phyloP scores from a whole-genome alignment of 1,140 invertebrate species.

The Tachypleus tridentatus region DNA sequence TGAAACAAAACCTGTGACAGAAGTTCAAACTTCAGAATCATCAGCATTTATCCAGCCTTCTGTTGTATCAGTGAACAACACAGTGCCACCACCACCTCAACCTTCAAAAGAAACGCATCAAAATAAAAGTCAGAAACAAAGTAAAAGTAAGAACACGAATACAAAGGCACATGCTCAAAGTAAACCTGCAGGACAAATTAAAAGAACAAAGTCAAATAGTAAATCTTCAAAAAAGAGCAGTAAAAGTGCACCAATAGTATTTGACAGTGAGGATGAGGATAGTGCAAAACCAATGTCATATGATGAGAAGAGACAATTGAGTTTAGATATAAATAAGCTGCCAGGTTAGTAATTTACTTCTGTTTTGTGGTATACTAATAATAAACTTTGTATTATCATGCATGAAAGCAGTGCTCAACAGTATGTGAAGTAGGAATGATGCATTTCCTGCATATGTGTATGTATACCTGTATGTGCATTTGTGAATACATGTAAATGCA shows the following conservation, averaged over 20 bases:
- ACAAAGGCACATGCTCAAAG: slow-evolving; percentile 9
- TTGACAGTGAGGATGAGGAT: slow-evolving; percentile 91
- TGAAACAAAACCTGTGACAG: slow-evolving; percentile 33
- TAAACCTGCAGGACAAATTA: slow-evolving; percentile 17
- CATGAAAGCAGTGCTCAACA: too few relatives aligned
- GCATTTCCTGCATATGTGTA: too few relatives aligned
- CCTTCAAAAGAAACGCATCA: slow-evolving; percentile 9
- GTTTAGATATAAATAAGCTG: slow-evolving; percentile 96
- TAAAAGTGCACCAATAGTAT: slow-evolving; percentile 35
- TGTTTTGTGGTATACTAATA: slow-evolving; percentile 30
- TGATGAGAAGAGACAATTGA: slow-evolving; percentile 95
- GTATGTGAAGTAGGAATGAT: too few relatives aligned
- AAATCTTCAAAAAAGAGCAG: slow-evolving; percentile 27
- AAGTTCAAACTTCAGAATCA: slow-evolving; percentile 24
- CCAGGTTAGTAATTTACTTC: background rate
- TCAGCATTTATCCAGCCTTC: background rate
- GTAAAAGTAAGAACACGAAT: slow-evolving; percentile 25
- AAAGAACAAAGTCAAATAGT: slow-evolving; percentile 25
- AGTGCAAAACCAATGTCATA: slow-evolving; percentile 98
- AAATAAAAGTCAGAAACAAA: slow-evolving; percentile 24
- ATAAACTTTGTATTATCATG: too few relatives aligned
- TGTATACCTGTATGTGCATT: too few relatives aligned
- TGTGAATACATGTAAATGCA: too few relatives aligned
- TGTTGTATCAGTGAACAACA: slow-evolving; percentile 16
- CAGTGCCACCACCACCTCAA: slow-evolving; percentile 20